phyloP scores from a whole-genome alignment of 1,140 invertebrate species.

The Euschistus heros region DNA sequence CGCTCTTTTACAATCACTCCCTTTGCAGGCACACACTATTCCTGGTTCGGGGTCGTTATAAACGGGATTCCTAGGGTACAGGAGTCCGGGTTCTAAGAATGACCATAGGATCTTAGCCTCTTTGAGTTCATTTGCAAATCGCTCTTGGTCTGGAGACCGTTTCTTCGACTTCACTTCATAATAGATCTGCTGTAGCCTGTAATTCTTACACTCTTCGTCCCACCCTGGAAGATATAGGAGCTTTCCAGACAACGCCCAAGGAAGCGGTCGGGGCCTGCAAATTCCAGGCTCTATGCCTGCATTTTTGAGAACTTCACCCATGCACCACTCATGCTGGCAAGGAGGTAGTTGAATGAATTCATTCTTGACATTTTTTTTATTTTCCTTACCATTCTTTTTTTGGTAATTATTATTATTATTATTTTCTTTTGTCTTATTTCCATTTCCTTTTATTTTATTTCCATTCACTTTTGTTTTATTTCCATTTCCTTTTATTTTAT shows the following conservation, averaged over 20 bases:
- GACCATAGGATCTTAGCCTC: slow-evolving; percentile 4
- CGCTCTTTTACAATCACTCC: background rate
- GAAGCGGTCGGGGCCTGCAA: background rate
- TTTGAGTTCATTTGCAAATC: background rate
- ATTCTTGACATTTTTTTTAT: background rate
- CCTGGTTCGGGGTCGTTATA: background rate
- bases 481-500: too few species aligned
- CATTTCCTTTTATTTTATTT: too few species aligned
- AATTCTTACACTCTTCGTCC: background rate
- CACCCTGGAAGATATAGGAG: background rate
- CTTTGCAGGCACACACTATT: background rate
- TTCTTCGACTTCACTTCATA: background rate
- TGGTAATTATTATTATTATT: too few species aligned
- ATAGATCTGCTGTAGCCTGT: background rate
- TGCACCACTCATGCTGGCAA: background rate
- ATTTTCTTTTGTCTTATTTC: too few species aligned
- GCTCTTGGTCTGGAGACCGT: background rate
- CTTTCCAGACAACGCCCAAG: background rate
- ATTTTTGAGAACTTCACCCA: background rate
- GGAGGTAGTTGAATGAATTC: background rate
- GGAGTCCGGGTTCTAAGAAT: background rate
- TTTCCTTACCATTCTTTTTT: too few species aligned
- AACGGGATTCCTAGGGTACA: background rate
- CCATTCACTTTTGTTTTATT: too few species aligned
- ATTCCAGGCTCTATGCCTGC: background rate